Evolutionary conservation across 2,797 vertebrate genomes (phyloP).

Genomic region (Eptatretus atami): DNA sequence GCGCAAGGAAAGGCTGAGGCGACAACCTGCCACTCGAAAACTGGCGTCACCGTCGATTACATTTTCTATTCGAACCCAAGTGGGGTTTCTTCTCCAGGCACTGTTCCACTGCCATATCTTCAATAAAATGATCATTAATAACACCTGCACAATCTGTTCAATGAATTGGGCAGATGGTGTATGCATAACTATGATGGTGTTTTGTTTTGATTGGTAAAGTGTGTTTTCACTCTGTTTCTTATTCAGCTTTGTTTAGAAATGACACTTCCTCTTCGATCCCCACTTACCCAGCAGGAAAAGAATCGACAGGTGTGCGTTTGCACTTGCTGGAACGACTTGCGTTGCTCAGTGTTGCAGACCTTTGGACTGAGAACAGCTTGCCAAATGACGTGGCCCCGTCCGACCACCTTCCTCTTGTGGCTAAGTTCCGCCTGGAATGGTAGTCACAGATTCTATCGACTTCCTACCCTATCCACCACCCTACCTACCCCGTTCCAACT

Average conservation of each 20-base stretch:
- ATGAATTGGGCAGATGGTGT: constrained; percentile 19
- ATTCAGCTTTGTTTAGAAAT: background rate
- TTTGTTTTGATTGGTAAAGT: background rate
- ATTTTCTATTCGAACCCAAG: constrained; percentile 33
- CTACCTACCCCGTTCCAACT: too few species aligned
- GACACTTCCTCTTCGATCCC: constrained; percentile 7
- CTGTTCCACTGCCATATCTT: too few species aligned
- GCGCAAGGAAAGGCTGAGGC: constrained; percentile 35
- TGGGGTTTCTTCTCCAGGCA: too few species aligned
- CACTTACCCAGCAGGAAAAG: constrained; percentile 14
- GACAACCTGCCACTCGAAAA: constrained; percentile 54
- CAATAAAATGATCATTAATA: too few species aligned
- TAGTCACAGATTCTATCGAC: constrained; percentile 10
- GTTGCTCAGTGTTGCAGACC: constrained; percentile 34
- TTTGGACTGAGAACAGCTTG: constrained; percentile 35
- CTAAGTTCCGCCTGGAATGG: constrained; percentile 31
- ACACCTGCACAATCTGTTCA: constrained; percentile 14
- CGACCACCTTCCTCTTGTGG: constrained; percentile 57
- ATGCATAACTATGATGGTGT: background rate
- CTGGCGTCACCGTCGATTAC: constrained; percentile 63
- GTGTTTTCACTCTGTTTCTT: background rate
- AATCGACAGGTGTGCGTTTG: constrained; percentile 20
- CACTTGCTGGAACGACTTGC: constrained; percentile 42
- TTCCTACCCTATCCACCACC: too few species aligned
- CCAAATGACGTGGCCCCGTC: constrained; percentile 52